phyloP scores from a whole-genome alignment of 2,113 vertebrate genomes.

The Chionodraco myersi region DNA sequence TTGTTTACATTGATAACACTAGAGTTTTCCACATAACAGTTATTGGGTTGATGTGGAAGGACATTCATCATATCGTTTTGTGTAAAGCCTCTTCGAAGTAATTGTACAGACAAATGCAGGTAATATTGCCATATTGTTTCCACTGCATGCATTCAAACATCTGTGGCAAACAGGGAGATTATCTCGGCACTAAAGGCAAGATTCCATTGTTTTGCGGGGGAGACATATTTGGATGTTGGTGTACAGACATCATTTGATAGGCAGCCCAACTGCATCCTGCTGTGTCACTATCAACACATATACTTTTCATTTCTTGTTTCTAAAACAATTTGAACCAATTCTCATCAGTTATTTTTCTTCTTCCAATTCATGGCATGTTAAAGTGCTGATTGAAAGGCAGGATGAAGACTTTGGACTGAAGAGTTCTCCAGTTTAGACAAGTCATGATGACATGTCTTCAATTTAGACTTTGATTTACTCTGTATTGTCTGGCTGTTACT shows the following conservation, averaged over 20 bases:
- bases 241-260: conserved; percentile 28
- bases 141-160: conserved; percentile 6
- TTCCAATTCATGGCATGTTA: conserved; percentile 79
- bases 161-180: neutral
- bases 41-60: neutral
- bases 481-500: conserved; percentile 37
- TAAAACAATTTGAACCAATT: conserved; percentile 57
- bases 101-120: conserved; percentile 2
- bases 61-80: neutral
- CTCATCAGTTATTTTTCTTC: conserved; percentile 78
- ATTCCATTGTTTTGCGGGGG: neutral
- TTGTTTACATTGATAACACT: neutral
- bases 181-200: neutral
- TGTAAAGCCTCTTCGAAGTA: too few species aligned
- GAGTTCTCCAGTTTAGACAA: conserved; percentile 84
- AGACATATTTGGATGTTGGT: conserved; percentile 21
- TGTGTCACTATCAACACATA: conserved; percentile 49
- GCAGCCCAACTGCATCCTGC: conserved; percentile 41
- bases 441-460: conserved; percentile 62
- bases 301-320: conserved; percentile 64
- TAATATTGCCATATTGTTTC: conserved; percentile 3
- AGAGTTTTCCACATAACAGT: neutral
- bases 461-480: conserved; percentile 33
- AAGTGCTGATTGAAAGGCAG: conserved; percentile 87
- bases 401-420: conserved; percentile 83